Base-by-base conservation (phyloP, 1,140 invertebrate genomes). In the Drosophila kanapiae region DNA sequence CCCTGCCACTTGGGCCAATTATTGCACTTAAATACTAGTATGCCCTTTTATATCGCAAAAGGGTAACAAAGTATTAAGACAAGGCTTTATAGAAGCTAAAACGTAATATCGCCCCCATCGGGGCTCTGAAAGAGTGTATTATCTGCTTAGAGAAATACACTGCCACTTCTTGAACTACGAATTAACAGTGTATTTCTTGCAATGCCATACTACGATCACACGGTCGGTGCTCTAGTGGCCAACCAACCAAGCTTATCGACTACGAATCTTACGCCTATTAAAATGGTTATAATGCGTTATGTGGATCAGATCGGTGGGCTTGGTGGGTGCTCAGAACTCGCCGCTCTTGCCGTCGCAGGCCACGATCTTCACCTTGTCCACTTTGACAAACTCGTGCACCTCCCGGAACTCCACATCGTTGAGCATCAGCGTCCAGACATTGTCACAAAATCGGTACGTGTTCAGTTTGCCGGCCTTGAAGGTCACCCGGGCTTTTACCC, bases 361-460 rank as follows among this genome's bases (percentile, higher is more conserved):
- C 54, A 99, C 99, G 93, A 99, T 99, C 95, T 99, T 99, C 5
- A 99, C 97, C 95, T 99, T 99, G 90, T 99, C 98, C 31, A 99
- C 97, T 93, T 97, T 97, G 11, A 97, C 97, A 63, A 99, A 95
- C 92, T 99, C 98, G 92, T 98, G 97, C 1, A 98, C 97, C 94
- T 99, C 99, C 76, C 98, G 95, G 91, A 99, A 99, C 93, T 99
- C 99, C 11, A 99, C 98, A 94, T 99, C 97, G 93, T 99, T 98
- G 69, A 99, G 94, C 92, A 93, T 93, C 92, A 99, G 99, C n/a
- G 99, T 99, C 99, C 99, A 99, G 1, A 99, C 99, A 95, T 99
- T 99, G 94, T 99, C 99, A 95, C 99, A 99, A 94, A 99, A 99
- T 86, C 99, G 95, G 93, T 99, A 99, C 0, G 99, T 99, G 91